Base-by-base conservation (phyloP, 2,113 vertebrate genomes). In the Brachyistius frenatus region DNA sequence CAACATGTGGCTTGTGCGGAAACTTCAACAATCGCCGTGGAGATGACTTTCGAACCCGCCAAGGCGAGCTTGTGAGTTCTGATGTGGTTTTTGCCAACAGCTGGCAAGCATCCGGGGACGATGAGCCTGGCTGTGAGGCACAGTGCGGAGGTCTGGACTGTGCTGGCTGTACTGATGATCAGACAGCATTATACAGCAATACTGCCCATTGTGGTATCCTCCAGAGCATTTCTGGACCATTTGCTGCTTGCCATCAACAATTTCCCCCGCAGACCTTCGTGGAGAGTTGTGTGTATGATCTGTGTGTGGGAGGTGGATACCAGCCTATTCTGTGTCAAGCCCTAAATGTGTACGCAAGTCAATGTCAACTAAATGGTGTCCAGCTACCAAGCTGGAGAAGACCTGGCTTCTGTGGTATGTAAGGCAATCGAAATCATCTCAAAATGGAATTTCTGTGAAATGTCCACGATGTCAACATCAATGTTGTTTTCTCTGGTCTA, bases 1-100 rank as follows among this genome's bases (percentile, higher is more conserved):
- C 39, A 14, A 91, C 91, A 23, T 90, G 92, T 33, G 93, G 91
- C 13, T 86, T 95, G 3, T 94, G 93, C 60, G 93, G 92, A 58
- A 60, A 91, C 49, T 77, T 88, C 76, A 93, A 93, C 37, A 23
- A 47, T 47, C 37, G 65, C 0, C 36, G n/a, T 0, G 14, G 53
- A 2, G 93, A 94, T 35, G 91, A 94, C 1, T 82, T 92, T 36
- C 60, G 0, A 36, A 86, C 76, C 0, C 88, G 74, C 2, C 37
- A 74, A 16, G 92, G 92, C 0, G 55, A 86, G 1, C 0, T 92
- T 7, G 79, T 92, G 33, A 84, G 53, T 35, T 93, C 93, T 13
- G 89, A 84, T 15, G 49, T 80, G 46, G 75, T 30, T 1, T 93
- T 94, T 88, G 88, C 89, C 6, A 81, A 81, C 66, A 91, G 90